phyloP scores from a whole-genome alignment of 2,888 invertebrate species.

The Phyllotreta cruciferae region DNA sequence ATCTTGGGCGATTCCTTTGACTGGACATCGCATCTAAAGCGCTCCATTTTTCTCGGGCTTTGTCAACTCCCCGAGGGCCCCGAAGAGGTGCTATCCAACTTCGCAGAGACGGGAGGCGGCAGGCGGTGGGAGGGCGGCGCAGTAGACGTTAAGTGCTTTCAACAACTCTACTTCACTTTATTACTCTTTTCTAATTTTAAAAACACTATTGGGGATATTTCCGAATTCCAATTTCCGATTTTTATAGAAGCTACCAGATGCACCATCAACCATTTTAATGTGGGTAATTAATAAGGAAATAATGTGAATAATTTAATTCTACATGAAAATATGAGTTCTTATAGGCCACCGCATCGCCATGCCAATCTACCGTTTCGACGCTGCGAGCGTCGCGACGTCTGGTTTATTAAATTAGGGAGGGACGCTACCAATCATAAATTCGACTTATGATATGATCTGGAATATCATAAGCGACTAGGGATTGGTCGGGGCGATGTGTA shows the following conservation, averaged over 20 bases:
- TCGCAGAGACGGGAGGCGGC: conserved; percentile 12
- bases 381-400: conserved; percentile 22
- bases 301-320: neutral
- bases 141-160: conserved; percentile 53
- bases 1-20: conserved; percentile 56
- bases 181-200: conserved; percentile 46
- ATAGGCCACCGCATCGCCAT: conserved; percentile 42
- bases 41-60: conserved; percentile 55
- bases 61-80: conserved; percentile 49
- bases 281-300: neutral
- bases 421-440: conserved; percentile 48
- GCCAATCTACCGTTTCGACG: conserved; percentile 10
- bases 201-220: conserved; percentile 30
- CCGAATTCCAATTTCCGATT: conserved; percentile 9
- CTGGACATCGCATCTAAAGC: conserved; percentile 56
- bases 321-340: too few relatives aligned
- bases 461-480: conserved; percentile 47
- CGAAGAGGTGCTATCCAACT: conserved; percentile 44
- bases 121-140: conserved; percentile 28
- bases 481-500: conserved; percentile 43
- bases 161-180: conserved; percentile 53
- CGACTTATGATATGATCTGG: conserved; percentile 43
- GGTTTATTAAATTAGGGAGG: conserved; percentile 54
- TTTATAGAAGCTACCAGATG: neutral
- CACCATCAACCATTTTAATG: neutral